phyloP scores from a whole-genome alignment of 2,113 vertebrate genomes.

The Ctenomys sociabilis region DNA sequence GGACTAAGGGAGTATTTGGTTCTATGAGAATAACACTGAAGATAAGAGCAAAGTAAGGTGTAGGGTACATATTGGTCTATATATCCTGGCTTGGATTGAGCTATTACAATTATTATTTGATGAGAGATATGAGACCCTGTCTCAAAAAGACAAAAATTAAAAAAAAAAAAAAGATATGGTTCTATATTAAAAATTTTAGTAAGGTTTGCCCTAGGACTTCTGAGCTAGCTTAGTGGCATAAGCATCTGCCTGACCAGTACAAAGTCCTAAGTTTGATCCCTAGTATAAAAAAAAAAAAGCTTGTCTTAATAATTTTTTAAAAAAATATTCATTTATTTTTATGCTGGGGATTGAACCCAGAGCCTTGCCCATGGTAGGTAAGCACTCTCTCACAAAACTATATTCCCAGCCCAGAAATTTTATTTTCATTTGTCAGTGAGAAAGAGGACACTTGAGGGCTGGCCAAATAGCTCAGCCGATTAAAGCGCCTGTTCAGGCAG shows the following conservation, averaged over 20 bases:
- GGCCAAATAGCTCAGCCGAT: too few relatives aligned
- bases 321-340: background rate
- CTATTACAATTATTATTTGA: background rate
- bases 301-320: too few relatives aligned
- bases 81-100: background rate
- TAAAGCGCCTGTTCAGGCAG: too few relatives aligned
- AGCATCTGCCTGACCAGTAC: too few relatives aligned
- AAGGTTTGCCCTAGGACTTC: background rate
- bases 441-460: background rate
- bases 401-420: background rate
- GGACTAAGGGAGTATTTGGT: background rate
- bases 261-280: too few relatives aligned
- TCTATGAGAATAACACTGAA: conserved; percentile 46
- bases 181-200: background rate
- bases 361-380: background rate
- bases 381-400: background rate
- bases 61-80: background rate
- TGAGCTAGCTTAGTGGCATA: too few relatives aligned
- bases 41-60: background rate
- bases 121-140: background rate
- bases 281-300: too few relatives aligned
- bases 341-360: background rate
- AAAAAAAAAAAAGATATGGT: too few relatives aligned
- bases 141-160: too few relatives aligned
- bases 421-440: conserved; percentile 35